These are phyloP conservation scores for Hydropsyche tenuis DNA, from an alignment of 1,140 invertebrate genomes.

Conservation along the genomic window DNA sequence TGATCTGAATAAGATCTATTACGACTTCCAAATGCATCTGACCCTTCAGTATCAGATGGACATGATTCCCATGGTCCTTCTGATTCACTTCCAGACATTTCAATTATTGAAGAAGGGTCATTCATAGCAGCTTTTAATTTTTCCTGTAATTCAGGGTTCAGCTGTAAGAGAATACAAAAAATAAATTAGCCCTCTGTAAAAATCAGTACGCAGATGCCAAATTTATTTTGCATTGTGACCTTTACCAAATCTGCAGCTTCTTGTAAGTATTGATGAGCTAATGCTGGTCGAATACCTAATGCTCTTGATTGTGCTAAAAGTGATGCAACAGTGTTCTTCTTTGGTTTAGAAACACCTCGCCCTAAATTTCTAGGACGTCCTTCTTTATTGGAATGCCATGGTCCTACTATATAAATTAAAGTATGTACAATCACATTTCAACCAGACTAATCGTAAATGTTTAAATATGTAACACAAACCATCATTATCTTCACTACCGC, in stretches of 20 bases:
- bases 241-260: conserved; percentile 58
- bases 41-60: conserved; percentile 61
- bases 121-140: conserved; percentile 67
- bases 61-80: conserved; percentile 57
- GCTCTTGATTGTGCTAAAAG: conserved; percentile 82
- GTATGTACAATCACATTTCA: no score
- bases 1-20: conserved; percentile 57
- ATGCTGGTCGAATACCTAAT: conserved; percentile 68
- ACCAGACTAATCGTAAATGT: not conserved
- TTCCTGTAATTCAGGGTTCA: conserved; percentile 61
- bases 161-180: conserved; percentile 27
- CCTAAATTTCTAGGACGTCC: conserved; percentile 81
- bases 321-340: conserved; percentile 90
- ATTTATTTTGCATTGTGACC: no score
- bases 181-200: not conserved
- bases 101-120: conserved; percentile 65
- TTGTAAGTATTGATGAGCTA: conserved; percentile 63
- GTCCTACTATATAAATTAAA: no score
- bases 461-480: conserved; percentile 56
- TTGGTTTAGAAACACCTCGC: conserved; percentile 83
- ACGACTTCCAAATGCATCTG: conserved; percentile 61
- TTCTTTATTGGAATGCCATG: conserved; percentile 66
- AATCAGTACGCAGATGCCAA: no score
- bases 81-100: conserved; percentile 41
- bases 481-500: conserved; percentile 73